These are phyloP conservation scores for Rhagium mordax DNA, from an alignment of 2,888 invertebrate species.

Conservation along the genomic window DNA sequence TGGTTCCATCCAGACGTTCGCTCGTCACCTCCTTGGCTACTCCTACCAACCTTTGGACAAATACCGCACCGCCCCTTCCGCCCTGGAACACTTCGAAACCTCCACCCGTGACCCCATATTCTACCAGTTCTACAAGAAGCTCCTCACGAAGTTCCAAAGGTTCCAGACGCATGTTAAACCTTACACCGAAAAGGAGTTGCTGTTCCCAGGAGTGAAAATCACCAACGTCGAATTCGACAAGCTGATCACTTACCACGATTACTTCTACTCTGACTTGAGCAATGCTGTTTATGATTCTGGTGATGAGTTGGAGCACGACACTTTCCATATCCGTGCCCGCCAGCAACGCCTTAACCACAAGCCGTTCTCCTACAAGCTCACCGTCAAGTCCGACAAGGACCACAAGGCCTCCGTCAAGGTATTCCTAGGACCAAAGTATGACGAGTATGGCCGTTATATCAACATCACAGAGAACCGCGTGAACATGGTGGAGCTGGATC, in stretches of 20 bases:
- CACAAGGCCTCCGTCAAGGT: conserved; percentile 76
- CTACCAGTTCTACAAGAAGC: conserved; percentile 78
- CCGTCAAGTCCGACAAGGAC: conserved; percentile 75
- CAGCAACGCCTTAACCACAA: conserved; percentile 83
- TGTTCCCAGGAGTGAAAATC: conserved; percentile 76
- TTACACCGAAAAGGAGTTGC: conserved; percentile 75
- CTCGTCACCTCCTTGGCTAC: conserved; percentile 75
- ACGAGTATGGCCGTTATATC: conserved; percentile 72
- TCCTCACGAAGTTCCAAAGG: conserved; percentile 74
- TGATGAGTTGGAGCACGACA: conserved; percentile 62
- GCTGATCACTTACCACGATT: conserved; percentile 80
- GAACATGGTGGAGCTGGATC: conserved; percentile 77
- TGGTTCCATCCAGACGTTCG: conserved; percentile 68
- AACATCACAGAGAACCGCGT: conserved; percentile 73
- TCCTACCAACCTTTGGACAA: conserved; percentile 61
- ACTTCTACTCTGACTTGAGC: conserved; percentile 76
- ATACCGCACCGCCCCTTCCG: conserved; percentile 74
- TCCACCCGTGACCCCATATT: conserved; percentile 80
- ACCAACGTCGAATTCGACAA: conserved; percentile 76
- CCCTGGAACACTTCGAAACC: conserved; percentile 78
- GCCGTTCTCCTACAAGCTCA: conserved; percentile 76
- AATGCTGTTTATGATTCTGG: conserved; percentile 71
- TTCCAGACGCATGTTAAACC: conserved; percentile 75
- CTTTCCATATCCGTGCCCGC: conserved; percentile 73
- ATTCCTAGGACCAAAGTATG: conserved; percentile 81